Evolutionary conservation across 2,113 vertebrate genomes (phyloP).

Genomic region (Phyllopteryx taeniolatus): DNA sequence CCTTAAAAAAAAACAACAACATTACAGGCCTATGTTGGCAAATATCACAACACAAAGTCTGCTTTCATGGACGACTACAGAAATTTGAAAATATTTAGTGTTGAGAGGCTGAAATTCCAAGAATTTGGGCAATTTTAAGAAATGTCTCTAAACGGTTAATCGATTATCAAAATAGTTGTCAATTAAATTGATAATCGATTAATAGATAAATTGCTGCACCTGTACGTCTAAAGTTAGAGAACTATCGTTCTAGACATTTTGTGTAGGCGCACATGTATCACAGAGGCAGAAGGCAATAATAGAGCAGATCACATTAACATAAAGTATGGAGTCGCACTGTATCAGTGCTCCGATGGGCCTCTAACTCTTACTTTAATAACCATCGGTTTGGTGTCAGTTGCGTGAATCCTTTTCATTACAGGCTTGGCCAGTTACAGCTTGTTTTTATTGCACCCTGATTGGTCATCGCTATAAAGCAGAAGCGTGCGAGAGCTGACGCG

Average conservation of each 20-base stretch:
- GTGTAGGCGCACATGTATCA: not conserved
- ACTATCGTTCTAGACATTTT: not conserved
- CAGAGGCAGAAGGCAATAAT: not conserved
- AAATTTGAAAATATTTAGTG: too few relatives aligned
- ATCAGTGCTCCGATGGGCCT: conserved; percentile 11
- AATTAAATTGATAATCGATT: too few relatives aligned
- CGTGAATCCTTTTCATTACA: conserved; percentile 54
- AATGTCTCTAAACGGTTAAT: too few relatives aligned
- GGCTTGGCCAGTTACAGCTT: conserved; percentile 48
- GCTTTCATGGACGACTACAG: too few relatives aligned
- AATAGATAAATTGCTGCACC: too few relatives aligned
- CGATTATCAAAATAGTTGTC: too few relatives aligned
- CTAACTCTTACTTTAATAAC: conserved; percentile 38
- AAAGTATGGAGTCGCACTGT: not conserved
- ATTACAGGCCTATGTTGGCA: too few relatives aligned
- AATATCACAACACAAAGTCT: too few relatives aligned
- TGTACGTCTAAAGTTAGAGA: not conserved
- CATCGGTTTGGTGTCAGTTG: conserved; percentile 42
- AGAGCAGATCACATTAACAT: conserved; percentile 24
- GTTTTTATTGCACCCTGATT: conserved; percentile 61
- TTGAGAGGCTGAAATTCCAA: too few relatives aligned
- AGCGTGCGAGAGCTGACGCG: conserved; percentile 29
- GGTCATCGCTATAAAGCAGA: conserved; percentile 44
- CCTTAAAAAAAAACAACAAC: too few relatives aligned
- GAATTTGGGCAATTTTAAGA: too few relatives aligned